Evolutionary conservation across 2,797 vertebrate genomes (phyloP).

Genomic region (Malacoctenus gilli): DNA sequence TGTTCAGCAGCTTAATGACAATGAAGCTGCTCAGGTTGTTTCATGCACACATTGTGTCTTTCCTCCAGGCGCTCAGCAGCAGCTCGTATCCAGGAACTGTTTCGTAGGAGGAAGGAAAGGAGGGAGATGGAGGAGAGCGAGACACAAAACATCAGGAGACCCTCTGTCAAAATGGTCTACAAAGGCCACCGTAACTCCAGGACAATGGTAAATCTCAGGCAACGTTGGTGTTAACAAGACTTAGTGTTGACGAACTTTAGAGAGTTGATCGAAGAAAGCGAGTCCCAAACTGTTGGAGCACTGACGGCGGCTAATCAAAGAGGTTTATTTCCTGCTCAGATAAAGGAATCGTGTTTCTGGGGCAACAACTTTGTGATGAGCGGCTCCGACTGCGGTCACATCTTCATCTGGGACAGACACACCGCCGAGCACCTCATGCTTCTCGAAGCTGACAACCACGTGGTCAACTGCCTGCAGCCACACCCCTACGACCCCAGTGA

Average conservation of each 20-base stretch:
- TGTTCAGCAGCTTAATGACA: too few relatives aligned
- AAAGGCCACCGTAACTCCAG: slow-evolving; percentile 98
- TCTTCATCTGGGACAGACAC: slow-evolving; percentile 98
- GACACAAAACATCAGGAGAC: slow-evolving; percentile 92
- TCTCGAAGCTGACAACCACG: slow-evolving; percentile 98
- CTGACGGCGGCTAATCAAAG: too few relatives aligned
- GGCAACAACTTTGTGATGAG: slow-evolving; percentile 99
- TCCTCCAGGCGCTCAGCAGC: slow-evolving; percentile 93
- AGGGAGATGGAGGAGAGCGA: slow-evolving; percentile 97
- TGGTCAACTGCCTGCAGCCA: slow-evolving; percentile 98
- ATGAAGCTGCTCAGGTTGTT: too few relatives aligned
- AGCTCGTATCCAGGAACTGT: slow-evolving; percentile 97
- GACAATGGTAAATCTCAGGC: slow-evolving; percentile 87
- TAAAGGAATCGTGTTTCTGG: slow-evolving; percentile 99
- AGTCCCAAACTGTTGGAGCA: neutral
- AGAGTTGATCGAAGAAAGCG: too few relatives aligned
- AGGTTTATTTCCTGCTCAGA: slow-evolving; percentile 79
- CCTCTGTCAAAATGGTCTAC: slow-evolving; percentile 94
- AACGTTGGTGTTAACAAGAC: too few relatives aligned
- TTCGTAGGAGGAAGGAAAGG: slow-evolving; percentile 94
- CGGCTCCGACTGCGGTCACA: slow-evolving; percentile 97
- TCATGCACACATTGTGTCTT: too few relatives aligned
- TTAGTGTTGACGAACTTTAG: too few relatives aligned
- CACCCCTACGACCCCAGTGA: slow-evolving; percentile 98
- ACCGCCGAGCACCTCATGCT: slow-evolving; percentile 96